Percentiles rank a stretch among this genome's conserved stretches.
phyloP scores from a whole-genome alignment of 2,113 vertebrate genomes.

The Carlito syrichta region DNA sequence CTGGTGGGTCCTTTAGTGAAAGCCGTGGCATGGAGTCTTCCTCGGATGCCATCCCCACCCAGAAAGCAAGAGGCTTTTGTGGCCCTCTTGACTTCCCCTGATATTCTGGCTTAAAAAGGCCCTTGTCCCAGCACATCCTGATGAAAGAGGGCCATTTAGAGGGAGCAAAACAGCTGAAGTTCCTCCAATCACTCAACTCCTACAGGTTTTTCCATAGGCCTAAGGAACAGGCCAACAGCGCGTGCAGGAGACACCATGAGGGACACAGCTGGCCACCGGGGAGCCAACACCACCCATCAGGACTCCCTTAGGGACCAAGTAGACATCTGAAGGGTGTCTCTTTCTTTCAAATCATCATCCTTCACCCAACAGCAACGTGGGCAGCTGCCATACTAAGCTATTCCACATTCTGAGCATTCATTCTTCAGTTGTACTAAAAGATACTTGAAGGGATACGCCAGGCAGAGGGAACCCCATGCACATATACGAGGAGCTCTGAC shows the following conservation, averaged over 20 bases:
- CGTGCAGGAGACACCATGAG: neutral
- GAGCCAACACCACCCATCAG: rapidly evolving
- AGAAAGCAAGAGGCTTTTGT: conserved; percentile 30
- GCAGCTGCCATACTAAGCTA: neutral
- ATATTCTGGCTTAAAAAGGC: conserved; percentile 63
- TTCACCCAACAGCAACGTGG: neutral
- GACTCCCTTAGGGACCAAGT: neutral
- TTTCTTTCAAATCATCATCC: neutral
- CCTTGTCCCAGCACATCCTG: conserved; percentile 55
- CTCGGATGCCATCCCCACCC: neutral
- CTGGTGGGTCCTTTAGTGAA: neutral
- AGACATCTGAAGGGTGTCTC: neutral
- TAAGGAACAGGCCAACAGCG: neutral
- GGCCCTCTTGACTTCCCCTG: conserved; percentile 44
- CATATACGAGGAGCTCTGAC: neutral
- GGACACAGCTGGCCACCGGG: conserved; percentile 16
- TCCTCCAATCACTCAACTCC: conserved; percentile 57
- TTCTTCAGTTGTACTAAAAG: neutral
- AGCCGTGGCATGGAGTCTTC: neutral
- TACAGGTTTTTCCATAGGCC: conserved; percentile 19
- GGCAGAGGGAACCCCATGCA: rapidly evolving
- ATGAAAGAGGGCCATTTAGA: conserved; percentile 74
- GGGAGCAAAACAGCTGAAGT: conserved; percentile 30
- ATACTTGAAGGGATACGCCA: neutral
- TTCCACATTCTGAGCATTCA: neutral